These are phyloP conservation scores for Glyphotaelius pellucidus DNA, from an alignment of 2,888 invertebrate genomes.

Conservation along the genomic window DNA sequence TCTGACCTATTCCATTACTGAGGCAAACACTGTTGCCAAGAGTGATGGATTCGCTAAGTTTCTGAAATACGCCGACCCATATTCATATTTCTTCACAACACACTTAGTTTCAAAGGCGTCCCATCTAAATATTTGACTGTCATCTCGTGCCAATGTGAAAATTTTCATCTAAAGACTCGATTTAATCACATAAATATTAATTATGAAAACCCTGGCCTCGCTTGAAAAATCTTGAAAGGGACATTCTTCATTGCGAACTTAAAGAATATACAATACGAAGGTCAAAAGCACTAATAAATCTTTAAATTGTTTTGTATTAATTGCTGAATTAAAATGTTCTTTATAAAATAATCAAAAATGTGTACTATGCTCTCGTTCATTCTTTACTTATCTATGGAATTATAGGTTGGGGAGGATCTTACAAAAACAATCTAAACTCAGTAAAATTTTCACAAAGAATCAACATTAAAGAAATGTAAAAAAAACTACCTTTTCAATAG, in stretches of 20 bases:
- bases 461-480: no score
- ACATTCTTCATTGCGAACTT: no score
- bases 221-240: neutral
- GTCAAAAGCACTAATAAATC: neutral
- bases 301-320: no score
- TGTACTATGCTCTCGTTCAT: no score
- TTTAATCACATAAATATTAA: neutral
- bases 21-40: slow-evolving; percentile 12
- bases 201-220: neutral
- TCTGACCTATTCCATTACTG: neutral
- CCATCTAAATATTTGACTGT: neutral
- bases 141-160: neutral
- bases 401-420: no score
- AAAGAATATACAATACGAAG: no score
- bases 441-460: no score
- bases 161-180: neutral
- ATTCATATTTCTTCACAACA: neutral
- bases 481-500: no score
- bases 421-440: no score
- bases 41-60: slow-evolving; percentile 27
- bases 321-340: neutral
- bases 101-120: neutral
- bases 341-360: no score
- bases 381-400: no score
- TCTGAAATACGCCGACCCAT: slow-evolving; percentile 30